Percentiles rank a stretch among this genome's conserved stretches.
phyloP scores from a whole-genome alignment of 2,797 vertebrate species.

The Taenioides sp. region DNA sequence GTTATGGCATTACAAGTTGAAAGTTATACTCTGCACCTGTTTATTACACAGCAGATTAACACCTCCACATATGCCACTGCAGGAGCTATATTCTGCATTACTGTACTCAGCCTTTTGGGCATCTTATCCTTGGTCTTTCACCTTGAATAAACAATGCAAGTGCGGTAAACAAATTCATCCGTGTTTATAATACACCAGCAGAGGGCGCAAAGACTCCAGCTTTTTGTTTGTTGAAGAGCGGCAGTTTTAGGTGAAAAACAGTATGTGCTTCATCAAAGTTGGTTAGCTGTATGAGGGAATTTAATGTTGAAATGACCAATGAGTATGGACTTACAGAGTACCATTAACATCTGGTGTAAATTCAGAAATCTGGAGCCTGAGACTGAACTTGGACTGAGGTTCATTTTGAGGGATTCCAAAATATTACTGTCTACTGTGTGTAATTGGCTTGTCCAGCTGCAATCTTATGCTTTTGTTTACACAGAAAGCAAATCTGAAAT shows the following conservation, averaged over 20 bases:
- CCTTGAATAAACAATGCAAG: not conserved
- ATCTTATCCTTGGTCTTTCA: not conserved
- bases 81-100: not conserved
- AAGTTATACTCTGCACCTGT: slow-evolving; percentile 5
- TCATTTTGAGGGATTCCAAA: not conserved
- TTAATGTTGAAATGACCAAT: too few relatives aligned
- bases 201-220: too few relatives aligned
- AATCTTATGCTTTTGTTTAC: slow-evolving; percentile 50
- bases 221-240: too few relatives aligned
- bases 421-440: slow-evolving; percentile 8
- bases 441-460: slow-evolving; percentile 39
- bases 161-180: not conserved
- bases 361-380: not conserved
- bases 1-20: not conserved
- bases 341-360: not conserved
- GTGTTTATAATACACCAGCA: not conserved
- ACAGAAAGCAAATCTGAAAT: slow-evolving; percentile 34
- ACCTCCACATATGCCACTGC: not conserved
- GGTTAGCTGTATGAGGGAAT: not conserved
- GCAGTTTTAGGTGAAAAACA: not conserved
- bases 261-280: not conserved
- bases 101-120: too few relatives aligned
- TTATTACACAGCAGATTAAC: slow-evolving; percentile 1
- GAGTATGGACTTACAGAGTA: too few relatives aligned
- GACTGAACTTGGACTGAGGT: not conserved